phyloP scores from a whole-genome alignment of 2,797 vertebrate species.

The Xyrichtys novacula region DNA sequence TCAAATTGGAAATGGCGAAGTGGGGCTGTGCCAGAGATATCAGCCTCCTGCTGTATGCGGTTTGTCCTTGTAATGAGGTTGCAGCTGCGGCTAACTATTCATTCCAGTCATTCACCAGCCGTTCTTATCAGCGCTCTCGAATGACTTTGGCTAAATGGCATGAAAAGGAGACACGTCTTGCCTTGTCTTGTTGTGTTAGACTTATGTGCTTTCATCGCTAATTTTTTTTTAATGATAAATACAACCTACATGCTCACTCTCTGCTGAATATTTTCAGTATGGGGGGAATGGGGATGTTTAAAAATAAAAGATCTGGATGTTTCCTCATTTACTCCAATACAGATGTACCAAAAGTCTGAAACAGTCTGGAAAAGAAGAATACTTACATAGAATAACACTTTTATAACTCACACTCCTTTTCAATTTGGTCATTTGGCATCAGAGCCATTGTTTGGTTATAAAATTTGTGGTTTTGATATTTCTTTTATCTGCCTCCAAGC shows the following conservation, averaged over 20 bases:
- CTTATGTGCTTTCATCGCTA: slow-evolving; percentile 45
- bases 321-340: neutral
- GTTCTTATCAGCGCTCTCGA: slow-evolving; percentile 60
- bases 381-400: too few species aligned
- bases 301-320: neutral
- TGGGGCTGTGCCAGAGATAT: slow-evolving; percentile 68
- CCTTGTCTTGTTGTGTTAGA: slow-evolving; percentile 56
- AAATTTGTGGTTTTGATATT: too few species aligned
- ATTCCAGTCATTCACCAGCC: slow-evolving; percentile 63
- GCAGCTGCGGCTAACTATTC: slow-evolving; percentile 69
- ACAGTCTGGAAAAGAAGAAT: too few species aligned
- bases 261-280: neutral
- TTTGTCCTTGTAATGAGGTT: slow-evolving; percentile 77
- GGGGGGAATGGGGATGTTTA: neutral
- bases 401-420: too few species aligned
- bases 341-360: too few species aligned
- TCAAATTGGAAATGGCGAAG: slow-evolving; percentile 73
- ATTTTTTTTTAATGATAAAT: slow-evolving; percentile 38
- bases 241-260: slow-evolving; percentile 6
- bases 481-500: too few species aligned
- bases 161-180: slow-evolving; percentile 59
- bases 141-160: slow-evolving; percentile 66
- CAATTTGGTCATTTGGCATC: too few species aligned
- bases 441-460: too few species aligned
- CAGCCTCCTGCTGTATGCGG: slow-evolving; percentile 59